Base-by-base conservation (phyloP, 2,797 vertebrate genomes). In the Gambelia wislizenii region DNA sequence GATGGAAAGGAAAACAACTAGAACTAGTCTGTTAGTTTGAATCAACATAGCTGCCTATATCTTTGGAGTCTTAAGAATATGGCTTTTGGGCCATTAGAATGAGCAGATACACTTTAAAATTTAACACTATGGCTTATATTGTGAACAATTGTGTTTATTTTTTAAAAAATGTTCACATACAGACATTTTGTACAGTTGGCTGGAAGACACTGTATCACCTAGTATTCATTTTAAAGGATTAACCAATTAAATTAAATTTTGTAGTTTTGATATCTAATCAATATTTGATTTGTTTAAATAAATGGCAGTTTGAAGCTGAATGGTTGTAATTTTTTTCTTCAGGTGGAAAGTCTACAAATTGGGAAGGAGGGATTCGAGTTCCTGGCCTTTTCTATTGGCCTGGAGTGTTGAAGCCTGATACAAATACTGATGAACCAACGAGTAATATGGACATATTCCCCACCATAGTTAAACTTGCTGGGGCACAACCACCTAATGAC, bases 401-500 rank as follows among this genome's bases (percentile, higher is more conserved):
- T 0, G 97, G 97, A 0, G 92, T 92, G 9, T 79, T 99, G 82
- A 95, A 93, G 1, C 83, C 94, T 0, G 97, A 97, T 42, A 89
- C 81, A 33, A 70, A 92, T 88, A 93, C 98, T 0, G 93, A 97
- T 9, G 96, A 97, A 44, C 98, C 98, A 61, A 98, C 98, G 0
- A 99, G 98, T 96, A 98, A 98, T 96, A 99, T 99, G 98, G 99
- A 99, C 94, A 33, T 99, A 85, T 99, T 99, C 89, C 98, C 98
- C 0, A 98, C 98, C 0, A 90, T 98, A 90, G 96, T 95, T 84
- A 96, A 91, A 49, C 97, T 99, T 85, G 97, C 97, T 0, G 95
- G 97, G 1, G 96, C 96, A 0, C 47, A 91, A 0, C 1, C 97
- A 92, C 97, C 98, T 33, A 49, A 92, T 42, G 97, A 98, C 97